These are phyloP conservation scores for Sinocyclocheilus anophthalmus DNA, from an alignment of 2,113 vertebrate species.

Conservation along the genomic window DNA sequence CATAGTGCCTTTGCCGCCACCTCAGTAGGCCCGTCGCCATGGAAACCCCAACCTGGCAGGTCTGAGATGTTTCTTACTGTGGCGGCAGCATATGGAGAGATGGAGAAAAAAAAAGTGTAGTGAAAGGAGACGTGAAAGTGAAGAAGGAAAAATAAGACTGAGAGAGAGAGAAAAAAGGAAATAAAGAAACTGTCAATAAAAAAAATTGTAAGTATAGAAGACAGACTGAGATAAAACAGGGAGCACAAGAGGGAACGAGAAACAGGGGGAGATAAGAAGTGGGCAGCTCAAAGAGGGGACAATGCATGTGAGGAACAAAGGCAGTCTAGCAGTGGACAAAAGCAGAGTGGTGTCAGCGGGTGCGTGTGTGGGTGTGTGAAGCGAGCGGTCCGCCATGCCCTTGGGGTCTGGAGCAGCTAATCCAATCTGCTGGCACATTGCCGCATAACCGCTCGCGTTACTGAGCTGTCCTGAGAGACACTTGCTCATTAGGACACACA, in stretches of 20 bases:
- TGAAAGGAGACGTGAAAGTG: conserved; percentile 21
- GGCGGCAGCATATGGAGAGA: conserved; percentile 40
- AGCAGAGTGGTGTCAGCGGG: conserved; percentile 17
- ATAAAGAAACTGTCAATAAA: neutral
- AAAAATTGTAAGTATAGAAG: conserved; percentile 18
- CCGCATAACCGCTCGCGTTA: conserved; percentile 28
- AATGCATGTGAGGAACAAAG: conserved; percentile 25
- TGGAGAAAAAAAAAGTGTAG: conserved; percentile 28
- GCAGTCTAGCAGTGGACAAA: conserved; percentile 12
- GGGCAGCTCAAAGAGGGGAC: neutral
- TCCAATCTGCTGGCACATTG: conserved; percentile 53
- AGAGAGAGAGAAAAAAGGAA: neutral
- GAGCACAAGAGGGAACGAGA: neutral
- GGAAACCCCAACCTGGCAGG: conserved; percentile 52
- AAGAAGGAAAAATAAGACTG: conserved; percentile 9
- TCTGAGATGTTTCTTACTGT: conserved; percentile 31
- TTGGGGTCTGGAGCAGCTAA: conserved; percentile 38
- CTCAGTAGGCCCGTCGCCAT: conserved; percentile 53
- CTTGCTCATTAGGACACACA: conserved; percentile 46
- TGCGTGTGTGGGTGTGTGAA: conserved; percentile 21
- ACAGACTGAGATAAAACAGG: conserved; percentile 13
- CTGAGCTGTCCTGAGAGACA: conserved; percentile 27
- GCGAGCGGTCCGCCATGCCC: neutral
- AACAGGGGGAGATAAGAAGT: neutral
- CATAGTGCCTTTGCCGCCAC: conserved; percentile 41